phyloP scores from a whole-genome alignment of 1,140 invertebrate genomes.

The Neodiprion lecontei region DNA sequence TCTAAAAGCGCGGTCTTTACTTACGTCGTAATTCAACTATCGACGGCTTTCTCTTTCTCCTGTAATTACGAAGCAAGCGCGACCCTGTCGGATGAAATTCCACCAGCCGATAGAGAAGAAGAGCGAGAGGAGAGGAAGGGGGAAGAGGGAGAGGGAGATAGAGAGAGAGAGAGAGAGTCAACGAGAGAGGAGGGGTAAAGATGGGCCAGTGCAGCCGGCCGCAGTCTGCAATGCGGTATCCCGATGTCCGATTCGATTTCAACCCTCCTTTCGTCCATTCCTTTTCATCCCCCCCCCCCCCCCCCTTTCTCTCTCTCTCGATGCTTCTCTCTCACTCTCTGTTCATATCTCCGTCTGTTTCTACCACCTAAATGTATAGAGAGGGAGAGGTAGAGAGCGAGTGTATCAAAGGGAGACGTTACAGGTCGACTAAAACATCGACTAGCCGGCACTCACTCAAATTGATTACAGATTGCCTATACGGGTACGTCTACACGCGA shows the following conservation, averaged over 20 bases:
- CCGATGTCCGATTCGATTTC: constrained; percentile 6
- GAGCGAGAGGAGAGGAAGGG: too few relatives aligned
- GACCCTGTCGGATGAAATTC: too few relatives aligned
- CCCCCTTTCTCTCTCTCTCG: not conserved
- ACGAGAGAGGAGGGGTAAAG: not conserved
- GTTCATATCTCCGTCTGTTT: too few relatives aligned
- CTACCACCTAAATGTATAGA: not conserved
- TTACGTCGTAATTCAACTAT: too few relatives aligned
- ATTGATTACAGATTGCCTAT: not conserved
- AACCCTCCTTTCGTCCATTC: not conserved
- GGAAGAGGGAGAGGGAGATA: too few relatives aligned
- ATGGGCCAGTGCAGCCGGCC: not conserved
- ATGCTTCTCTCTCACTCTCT: not conserved
- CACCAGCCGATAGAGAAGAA: too few relatives aligned
- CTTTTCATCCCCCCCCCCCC: not conserved
- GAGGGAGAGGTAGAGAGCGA: not conserved
- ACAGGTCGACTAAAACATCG: not conserved
- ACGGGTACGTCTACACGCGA: not conserved
- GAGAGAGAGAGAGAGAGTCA: too few relatives aligned
- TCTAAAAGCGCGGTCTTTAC: too few relatives aligned
- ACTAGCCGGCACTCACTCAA: not conserved
- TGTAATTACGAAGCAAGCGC: too few relatives aligned
- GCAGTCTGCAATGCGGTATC: constrained; percentile 6
- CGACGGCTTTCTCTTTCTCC: too few relatives aligned
- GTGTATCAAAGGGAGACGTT: constrained; percentile 1